Conservation (phyloP, 2,113 vertebrate species). For the Stictonetta naevosa region DNA sequence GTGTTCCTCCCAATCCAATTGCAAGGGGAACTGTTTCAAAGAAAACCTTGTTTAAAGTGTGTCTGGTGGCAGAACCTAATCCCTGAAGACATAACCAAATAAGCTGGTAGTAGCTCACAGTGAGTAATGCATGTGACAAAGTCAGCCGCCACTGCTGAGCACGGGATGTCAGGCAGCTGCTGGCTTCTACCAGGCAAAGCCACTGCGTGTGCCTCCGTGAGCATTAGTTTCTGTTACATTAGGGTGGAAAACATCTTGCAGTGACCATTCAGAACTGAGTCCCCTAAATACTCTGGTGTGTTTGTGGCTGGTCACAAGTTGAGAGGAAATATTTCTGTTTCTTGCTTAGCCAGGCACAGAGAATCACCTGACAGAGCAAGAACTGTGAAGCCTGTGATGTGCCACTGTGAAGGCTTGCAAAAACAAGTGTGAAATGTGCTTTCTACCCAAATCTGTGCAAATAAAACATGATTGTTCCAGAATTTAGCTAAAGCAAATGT, state of each 20-base stretch:
- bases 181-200: not conserved
- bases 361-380: not conserved
- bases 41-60: not conserved
- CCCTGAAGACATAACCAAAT: not conserved
- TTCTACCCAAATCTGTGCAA: not conserved
- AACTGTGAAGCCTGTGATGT: not conserved
- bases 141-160: not conserved
- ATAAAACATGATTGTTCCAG: not conserved
- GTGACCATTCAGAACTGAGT: not conserved
- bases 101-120: not conserved
- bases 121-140: not conserved
- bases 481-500: not conserved
- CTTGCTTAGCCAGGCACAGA: not conserved
- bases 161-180: not conserved
- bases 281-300: not conserved
- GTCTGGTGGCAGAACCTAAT: not conserved
- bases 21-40: not conserved
- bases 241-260: not conserved
- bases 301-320: not conserved
- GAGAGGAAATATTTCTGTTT: not conserved
- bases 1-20: constrained; percentile 11
- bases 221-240: not conserved
- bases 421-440: not conserved
- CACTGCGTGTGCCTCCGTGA: not conserved
- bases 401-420: not conserved